A percentile compares a stretch with the other conserved stretches of the same genome.
These are phyloP conservation scores for Ceyx melanurus DNA, from an alignment of 2,113 vertebrate species.

Conservation along the genomic window DNA sequence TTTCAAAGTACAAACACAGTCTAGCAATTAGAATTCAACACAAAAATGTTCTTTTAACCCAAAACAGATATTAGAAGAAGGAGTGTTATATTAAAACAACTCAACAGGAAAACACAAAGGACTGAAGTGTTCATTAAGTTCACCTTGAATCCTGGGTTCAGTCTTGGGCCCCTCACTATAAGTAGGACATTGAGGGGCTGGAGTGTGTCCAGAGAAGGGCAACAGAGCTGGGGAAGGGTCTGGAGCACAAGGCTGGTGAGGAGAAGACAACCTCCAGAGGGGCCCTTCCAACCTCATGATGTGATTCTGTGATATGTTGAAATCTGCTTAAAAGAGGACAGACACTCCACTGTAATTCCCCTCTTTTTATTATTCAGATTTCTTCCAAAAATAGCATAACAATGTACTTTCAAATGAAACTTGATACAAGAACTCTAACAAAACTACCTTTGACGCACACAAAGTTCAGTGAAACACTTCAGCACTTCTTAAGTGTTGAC, in stretches of 20 bases:
- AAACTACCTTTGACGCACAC: not conserved
- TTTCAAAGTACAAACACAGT: not conserved
- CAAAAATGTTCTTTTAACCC: conserved; percentile 14
- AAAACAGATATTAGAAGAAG: not conserved
- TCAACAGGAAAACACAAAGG: conserved; percentile 10
- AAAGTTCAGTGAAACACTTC: not conserved
- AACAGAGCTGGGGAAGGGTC: too few species aligned
- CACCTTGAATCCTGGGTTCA: too few species aligned
- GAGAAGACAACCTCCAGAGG: not conserved
- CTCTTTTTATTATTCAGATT: conserved; percentile 37
- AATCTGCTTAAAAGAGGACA: not conserved
- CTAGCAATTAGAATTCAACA: not conserved
- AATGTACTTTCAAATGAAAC: not conserved
- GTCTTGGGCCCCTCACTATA: too few species aligned
- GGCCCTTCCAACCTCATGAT: not conserved
- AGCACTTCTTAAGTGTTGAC: not conserved
- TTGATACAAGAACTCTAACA: conserved; percentile 14
- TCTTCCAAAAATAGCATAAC: conserved; percentile 56
- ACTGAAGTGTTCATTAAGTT: not conserved
- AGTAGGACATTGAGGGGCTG: too few species aligned
- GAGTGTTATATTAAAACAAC: not conserved
- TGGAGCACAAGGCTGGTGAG: too few species aligned
- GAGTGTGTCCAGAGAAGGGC: too few species aligned
- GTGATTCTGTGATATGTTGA: not conserved
- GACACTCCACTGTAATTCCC: not conserved